A percentile compares a stretch with the other conserved stretches of the same genome.
Conservation (phyloP, 2,113 vertebrate genomes). For the Poeciliopsis retropinna region DNA sequence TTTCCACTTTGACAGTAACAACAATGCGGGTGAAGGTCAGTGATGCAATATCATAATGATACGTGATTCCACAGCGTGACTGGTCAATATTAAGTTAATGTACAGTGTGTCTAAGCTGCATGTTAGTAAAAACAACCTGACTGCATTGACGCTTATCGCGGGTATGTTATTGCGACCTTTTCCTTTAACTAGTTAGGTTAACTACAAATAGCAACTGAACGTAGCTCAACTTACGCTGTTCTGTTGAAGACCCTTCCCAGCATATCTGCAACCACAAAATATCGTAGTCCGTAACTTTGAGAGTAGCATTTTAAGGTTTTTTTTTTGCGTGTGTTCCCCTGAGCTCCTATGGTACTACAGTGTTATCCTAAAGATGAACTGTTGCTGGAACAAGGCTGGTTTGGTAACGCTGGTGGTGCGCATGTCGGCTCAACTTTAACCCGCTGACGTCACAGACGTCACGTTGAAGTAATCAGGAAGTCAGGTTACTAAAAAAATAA, state of each 20-base stretch:
- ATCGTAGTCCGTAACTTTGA: slow-evolving; percentile 57
- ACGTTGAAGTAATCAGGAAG: not conserved
- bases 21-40: not conserved
- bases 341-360: not conserved
- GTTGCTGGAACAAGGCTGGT: not conserved
- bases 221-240: slow-evolving; percentile 57
- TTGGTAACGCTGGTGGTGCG: slow-evolving; percentile 9
- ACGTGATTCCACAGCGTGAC: no score
- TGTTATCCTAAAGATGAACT: not conserved
- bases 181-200: not conserved
- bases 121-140: no score
- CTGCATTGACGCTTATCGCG: no score
- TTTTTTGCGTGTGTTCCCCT: rapidly evolving
- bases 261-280: slow-evolving; percentile 60
- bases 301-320: slow-evolving; percentile 60
- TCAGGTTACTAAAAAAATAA: not conserved
- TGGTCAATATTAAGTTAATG: no score
- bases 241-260: slow-evolving; percentile 52
- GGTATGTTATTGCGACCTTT: slow-evolving; percentile 28
- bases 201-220: slow-evolving; percentile 22
- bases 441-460: slow-evolving; percentile 67
- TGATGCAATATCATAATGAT: not conserved
- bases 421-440: slow-evolving; percentile 57
- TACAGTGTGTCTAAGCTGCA: no score
- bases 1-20: not conserved